Base-by-base conservation (phyloP, 2,113 vertebrate genomes). In the Caranx ignobilis region DNA sequence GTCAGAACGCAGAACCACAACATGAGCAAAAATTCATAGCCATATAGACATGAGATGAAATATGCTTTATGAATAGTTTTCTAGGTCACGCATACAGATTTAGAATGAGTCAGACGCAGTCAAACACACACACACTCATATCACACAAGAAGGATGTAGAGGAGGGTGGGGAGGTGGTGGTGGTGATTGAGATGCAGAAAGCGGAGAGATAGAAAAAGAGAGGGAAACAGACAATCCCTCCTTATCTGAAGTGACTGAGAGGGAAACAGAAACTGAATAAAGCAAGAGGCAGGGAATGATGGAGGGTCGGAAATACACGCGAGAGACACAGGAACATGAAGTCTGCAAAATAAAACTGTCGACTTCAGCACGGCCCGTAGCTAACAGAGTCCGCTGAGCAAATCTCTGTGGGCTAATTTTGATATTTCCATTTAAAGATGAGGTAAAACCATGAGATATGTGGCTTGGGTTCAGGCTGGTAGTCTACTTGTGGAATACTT, bases 11-110 rank as follows among this genome's bases (percentile, higher is more conserved):
- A 18, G 19, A 57, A 48, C 3, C 26, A 71, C 57, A 56, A 13
- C 26, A 39, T 19, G 45, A 54, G 45, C n/a, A 34, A 34, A 72
- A 72, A 16, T 32, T 41, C 19, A 74, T 31, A 47, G 41, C 41
- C 72, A 39, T 45, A 26, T 43, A 71, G 72, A 66, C n/a, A 10
- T 2, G 11, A 57, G 68, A 82, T 75, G 37, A 77, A 62, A 72
- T 66, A 56, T 60, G 32, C 32, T 67, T 78, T 55, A 39, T 81
- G 75, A 35, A 81, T 41, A 57, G 5, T 80, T 88, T 88, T 89
- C 79, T 89, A 82, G 82, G 84, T 91, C 84, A 84, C 70, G 34
- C 61, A 76, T 83, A 74, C 68, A 61, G 83, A 87, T 84, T 82
- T 83, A 68, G 83, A 82, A 71, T 45, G 41, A 89, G 64, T 81